Evolutionary conservation across 2,888 invertebrate species (phyloP), one percentile per base, ranked within the genome.

Genomic region (Lasioglossum morio): DNA sequence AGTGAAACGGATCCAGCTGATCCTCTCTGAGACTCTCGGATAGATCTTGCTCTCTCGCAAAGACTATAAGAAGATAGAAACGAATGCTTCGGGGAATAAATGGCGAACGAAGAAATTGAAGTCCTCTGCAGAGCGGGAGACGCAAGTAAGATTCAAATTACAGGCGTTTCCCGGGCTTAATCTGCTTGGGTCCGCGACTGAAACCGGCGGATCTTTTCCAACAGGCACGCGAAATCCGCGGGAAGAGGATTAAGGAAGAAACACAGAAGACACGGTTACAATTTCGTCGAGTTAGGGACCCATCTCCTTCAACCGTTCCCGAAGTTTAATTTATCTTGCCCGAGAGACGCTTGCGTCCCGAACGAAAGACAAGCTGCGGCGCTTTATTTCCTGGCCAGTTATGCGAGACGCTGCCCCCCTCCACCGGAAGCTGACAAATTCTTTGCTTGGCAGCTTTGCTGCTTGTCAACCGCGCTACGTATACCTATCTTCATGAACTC

Each of bases 81-180:
- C 37, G 40, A 70, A 70, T 70, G 23, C 70, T 70, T 40, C 40
- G 40, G 23, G 70, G 40, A 40, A 70, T 70, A 70, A 70, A 70
- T n/a, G 40, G 40, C n/a, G n/a, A 14, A n/a, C 70, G 40, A n/a
- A 40, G 70, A n/a, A n/a, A 40, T 14, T 40, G 40, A n/a, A 70
- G 40, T 70, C 70, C 63, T 16, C 14, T n/a, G 40, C 40, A 4
- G 40, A n/a, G 70, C 23, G 23, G n/a, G 27, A 19, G 63, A 30
- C 63, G 63, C 63, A 70, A 70, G 70, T 70, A 70, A 37, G 70
- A 70, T 70, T 70, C n/a, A 70, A 70, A 70, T 40, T 70, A 70
- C 70, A 40, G 37, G 70, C 70, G n/a, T 70, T 70, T 7, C 40
- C 7, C 30, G 63, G 1, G n/a, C 14, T 70, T 70, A 40, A 70